These are phyloP conservation scores for Symphodus melops DNA, from an alignment of 2,113 vertebrate genomes.

Conservation along the genomic window DNA sequence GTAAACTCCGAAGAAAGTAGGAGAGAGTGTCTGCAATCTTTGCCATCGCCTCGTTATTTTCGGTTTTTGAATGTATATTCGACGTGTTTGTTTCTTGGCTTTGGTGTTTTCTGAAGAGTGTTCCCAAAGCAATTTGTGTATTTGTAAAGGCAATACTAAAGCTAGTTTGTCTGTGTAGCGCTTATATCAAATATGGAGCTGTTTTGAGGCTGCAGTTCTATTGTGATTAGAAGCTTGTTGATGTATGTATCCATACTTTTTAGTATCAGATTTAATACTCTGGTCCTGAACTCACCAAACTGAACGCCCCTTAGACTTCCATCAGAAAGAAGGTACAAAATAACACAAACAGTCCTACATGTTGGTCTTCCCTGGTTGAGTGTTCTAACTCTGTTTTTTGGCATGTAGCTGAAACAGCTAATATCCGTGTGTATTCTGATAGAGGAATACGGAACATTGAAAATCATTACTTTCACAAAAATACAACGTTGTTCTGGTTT, in stretches of 20 bases:
- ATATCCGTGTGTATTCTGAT: slow-evolving; percentile 5
- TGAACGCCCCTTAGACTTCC: not conserved
- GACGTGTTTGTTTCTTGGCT: slow-evolving; percentile 12
- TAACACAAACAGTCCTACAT: not conserved
- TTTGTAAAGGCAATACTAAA: no score
- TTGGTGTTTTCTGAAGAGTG: no score
- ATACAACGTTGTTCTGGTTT: not conserved
- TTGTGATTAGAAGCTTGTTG: slow-evolving; percentile 5
- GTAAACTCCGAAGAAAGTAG: slow-evolving; percentile 37
- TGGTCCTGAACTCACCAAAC: not conserved
- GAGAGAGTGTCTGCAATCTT: not conserved
- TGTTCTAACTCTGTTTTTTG: slow-evolving; percentile 10
- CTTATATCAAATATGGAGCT: not conserved
- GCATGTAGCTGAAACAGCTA: not conserved
- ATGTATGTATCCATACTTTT: not conserved
- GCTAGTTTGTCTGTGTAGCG: no score
- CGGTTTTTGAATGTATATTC: not conserved
- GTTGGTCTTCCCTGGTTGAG: not conserved
- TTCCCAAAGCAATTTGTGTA: no score
- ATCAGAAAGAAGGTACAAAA: no score
- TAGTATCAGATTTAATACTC: not conserved
- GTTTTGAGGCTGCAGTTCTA: not conserved
- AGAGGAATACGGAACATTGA: slow-evolving; percentile 4
- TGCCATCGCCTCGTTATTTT: not conserved
- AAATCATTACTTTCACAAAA: slow-evolving; percentile 13